Percentiles rank a stretch among this genome's conserved stretches.
These are phyloP conservation scores for Stegastes partitus DNA, from an alignment of 2,113 vertebrate genomes.

Conservation along the genomic window DNA sequence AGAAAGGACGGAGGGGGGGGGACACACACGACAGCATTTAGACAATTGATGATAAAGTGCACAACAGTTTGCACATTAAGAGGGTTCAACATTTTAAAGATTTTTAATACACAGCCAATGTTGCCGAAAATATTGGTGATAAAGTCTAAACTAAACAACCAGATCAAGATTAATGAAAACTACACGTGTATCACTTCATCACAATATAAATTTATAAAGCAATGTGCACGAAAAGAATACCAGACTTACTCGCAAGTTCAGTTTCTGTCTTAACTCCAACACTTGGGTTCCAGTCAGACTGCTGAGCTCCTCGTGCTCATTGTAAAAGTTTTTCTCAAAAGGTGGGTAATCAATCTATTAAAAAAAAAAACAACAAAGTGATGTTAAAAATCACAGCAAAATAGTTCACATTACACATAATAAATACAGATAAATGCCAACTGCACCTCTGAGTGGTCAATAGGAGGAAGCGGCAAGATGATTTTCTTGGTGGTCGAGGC, in stretches of 20 bases:
- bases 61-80: background rate
- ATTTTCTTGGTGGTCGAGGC: conserved; percentile 92
- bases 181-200: background rate
- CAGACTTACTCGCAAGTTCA: conserved; percentile 92
- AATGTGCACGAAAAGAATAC: background rate
- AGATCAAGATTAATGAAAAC: background rate
- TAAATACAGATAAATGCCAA: background rate
- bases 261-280: conserved; percentile 93
- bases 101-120: background rate
- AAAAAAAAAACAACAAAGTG: background rate
- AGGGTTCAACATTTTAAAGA: background rate
- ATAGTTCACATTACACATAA: background rate
- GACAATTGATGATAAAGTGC: background rate
- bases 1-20: background rate
- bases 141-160: background rate
- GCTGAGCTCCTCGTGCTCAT: conserved; percentile 95
- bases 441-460: conserved; percentile 96
- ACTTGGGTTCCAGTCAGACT: conserved; percentile 89
- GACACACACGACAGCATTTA: too few relatives aligned
- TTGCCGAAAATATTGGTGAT: background rate
- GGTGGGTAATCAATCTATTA: conserved; percentile 95
- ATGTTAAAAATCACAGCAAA: background rate
- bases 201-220: background rate
- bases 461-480: conserved; percentile 95
- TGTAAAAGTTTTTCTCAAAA: conserved; percentile 98